Evolutionary conservation across 2,797 vertebrate genomes (phyloP), one percentile per base, ranked within the genome.

Genomic region (Merluccius polli): DNA sequence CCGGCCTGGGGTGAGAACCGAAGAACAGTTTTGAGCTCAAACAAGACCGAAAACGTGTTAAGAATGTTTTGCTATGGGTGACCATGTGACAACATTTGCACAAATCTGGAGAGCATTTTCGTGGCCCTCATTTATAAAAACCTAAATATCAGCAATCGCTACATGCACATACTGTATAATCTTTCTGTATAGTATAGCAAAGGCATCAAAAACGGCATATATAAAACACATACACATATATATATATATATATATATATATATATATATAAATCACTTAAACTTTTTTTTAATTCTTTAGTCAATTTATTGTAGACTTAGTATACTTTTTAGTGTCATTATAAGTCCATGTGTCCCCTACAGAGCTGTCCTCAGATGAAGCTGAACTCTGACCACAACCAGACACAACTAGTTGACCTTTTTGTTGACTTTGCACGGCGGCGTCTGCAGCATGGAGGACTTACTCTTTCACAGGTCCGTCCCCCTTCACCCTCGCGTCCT

Each of bases 381-480:
- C 59, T 24, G 3, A 16, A 10, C 59, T 65, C 59, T 27, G 2
- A 12, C 59, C 24, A 65, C 59, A 65, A 59, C 9, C 52, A 59
- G 0, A n/a, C 21, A 59, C 6, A 2, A 59, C 52, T 18, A 2
- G 52, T 24, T 59, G 48, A 59, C 48, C n/a, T n/a, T 21, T n/a
- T 21, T 24, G 38, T 59, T 59, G n/a, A 41, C 44, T 24, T n/a
- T 24, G 1, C 7, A n/a, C 93, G 94, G 63, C 1, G 52, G 38
- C 73, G 0, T 52, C 31, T 1, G 27, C 0, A 73, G 1, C 12
- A 67, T 3, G 18, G 5, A 33, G 13, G 0, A 80, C 92, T 91
- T 83, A 94, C 94, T 89, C 93, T 71, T 91, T 92, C 70, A 79
- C 68, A 0, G 83, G 65, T 29, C 82, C 86, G n/a, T 87, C 87